These are phyloP conservation scores for Anarhynchus alexandrinus DNA, from an alignment of 2,113 vertebrate species.

Conservation along the genomic window DNA sequence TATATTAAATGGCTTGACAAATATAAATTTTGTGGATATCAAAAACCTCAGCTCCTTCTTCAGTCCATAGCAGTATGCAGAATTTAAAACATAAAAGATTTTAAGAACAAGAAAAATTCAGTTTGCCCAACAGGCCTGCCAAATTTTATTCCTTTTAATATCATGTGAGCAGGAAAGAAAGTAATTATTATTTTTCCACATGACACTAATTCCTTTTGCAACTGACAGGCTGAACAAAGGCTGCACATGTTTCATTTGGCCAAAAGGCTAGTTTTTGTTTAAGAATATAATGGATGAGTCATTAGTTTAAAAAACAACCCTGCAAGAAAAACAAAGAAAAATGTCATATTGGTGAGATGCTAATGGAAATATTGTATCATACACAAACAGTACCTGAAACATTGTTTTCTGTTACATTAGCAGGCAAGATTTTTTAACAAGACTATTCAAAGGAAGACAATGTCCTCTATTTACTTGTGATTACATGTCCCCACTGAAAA, in stretches of 20 bases:
- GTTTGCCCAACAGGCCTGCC: neutral
- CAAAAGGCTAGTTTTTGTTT: conserved; percentile 41
- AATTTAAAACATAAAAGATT: neutral
- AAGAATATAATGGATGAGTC: conserved; percentile 21
- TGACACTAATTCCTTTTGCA: conserved; percentile 33
- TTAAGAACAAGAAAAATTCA: neutral
- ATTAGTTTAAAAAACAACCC: neutral
- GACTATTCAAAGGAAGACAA: neutral
- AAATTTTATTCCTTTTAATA: conserved; percentile 22
- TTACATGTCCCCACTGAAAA: neutral
- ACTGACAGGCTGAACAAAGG: conserved; percentile 17
- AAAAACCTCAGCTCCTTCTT: neutral
- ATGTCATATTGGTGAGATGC: neutral
- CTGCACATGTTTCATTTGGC: neutral
- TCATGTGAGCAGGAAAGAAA: neutral
- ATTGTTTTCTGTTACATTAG: neutral
- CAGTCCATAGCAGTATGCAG: neutral
- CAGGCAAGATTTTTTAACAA: neutral
- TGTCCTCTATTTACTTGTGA: neutral
- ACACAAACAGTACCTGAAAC: neutral
- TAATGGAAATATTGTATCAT: neutral
- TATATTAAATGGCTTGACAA: neutral
- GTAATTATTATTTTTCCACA: conserved; percentile 37
- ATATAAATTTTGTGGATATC: neutral
- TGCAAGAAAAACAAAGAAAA: conserved; percentile 22